Evolutionary conservation across 2,113 vertebrate species (phyloP).

Genomic region (Coracopsis vasa): DNA sequence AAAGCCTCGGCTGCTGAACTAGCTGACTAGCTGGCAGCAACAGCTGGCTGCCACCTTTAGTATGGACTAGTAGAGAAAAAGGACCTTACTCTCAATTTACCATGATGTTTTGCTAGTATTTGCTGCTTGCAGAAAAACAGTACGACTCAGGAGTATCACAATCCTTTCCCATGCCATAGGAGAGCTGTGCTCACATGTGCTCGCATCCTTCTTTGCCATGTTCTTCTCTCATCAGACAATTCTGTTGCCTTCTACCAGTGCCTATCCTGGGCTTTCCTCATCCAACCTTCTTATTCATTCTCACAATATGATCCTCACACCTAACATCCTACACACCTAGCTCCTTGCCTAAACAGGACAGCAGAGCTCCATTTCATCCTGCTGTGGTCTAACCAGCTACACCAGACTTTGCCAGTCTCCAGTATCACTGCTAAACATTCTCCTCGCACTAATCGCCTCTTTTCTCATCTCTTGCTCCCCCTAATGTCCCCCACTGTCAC

Average conservation of each 20-base stretch:
- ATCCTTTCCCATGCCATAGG: not conserved
- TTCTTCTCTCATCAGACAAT: not conserved
- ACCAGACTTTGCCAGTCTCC: not conserved
- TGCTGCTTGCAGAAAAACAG: not conserved
- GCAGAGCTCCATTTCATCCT: not conserved
- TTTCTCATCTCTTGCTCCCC: not conserved
- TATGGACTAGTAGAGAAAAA: not conserved
- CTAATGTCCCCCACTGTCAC: not conserved
- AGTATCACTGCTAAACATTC: not conserved
- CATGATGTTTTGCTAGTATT: not conserved
- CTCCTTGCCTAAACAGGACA: not conserved
- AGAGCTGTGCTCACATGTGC: not conserved
- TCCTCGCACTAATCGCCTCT: not conserved
- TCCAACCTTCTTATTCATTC: not conserved
- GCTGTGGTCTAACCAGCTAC: not conserved
- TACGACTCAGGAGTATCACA: not conserved
- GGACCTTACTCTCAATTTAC: not conserved
- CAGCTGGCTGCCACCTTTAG: not conserved
- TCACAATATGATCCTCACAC: not conserved
- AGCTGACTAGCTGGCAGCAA: not conserved
- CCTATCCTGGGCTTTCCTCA: not conserved
- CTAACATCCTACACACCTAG: not conserved
- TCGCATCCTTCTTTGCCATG: not conserved
- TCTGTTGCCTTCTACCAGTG: not conserved
- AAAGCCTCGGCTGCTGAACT: not conserved